These are phyloP conservation scores for Ischnus inquisitorius DNA, from an alignment of 2,888 invertebrate species.

Conservation along the genomic window DNA sequence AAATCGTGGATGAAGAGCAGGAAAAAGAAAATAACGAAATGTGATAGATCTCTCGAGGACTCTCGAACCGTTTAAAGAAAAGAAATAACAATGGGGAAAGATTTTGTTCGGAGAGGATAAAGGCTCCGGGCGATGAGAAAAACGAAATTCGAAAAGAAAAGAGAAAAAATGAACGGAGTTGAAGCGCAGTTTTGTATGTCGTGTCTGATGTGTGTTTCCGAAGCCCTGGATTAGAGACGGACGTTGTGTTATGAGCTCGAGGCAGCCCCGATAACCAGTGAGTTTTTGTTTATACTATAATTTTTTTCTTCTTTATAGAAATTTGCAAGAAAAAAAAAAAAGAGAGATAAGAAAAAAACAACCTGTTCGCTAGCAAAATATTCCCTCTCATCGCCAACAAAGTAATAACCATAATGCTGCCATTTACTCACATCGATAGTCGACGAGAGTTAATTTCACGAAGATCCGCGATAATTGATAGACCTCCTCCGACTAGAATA, in stretches of 20 bases:
- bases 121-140: not conserved
- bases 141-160: conserved; percentile 23
- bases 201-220: conserved; percentile 82
- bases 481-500: conserved; percentile 40
- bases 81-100: conserved; percentile 44
- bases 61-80: conserved; percentile 34
- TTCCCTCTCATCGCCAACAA: conserved; percentile 29
- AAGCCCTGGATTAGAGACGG: conserved; percentile 79
- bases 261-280: conserved; percentile 79
- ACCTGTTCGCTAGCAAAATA: conserved; percentile 14
- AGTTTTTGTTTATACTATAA: conserved; percentile 73
- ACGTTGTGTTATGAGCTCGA: conserved; percentile 76
- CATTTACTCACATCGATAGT: conserved; percentile 54
- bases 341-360: conserved; percentile 13
- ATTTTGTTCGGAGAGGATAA: conserved; percentile 29
- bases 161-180: conserved; percentile 53
- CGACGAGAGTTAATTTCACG: conserved; percentile 31
- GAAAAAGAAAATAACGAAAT: conserved; percentile 15
- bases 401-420: conserved; percentile 57
- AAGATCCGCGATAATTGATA: not conserved
- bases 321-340: conserved; percentile 41
- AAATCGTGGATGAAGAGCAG: conserved; percentile 30
- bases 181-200: conserved; percentile 76
- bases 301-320: conserved; percentile 43
- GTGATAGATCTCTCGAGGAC: not conserved